Evolutionary conservation across 2,888 invertebrate species (phyloP).

Genomic region (Drosophila bunnanda): DNA sequence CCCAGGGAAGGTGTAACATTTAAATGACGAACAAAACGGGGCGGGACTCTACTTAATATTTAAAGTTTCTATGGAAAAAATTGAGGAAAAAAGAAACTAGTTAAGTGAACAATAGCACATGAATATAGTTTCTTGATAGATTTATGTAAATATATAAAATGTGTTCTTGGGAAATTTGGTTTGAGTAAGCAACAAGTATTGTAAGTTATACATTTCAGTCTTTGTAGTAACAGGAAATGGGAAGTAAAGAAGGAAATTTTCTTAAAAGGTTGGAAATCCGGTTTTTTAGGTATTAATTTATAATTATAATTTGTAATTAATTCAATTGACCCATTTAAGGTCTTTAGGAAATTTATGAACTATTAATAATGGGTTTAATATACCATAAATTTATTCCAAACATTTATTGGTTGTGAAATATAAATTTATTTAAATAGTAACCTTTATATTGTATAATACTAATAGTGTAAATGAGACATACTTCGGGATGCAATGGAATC

Average conservation of each 20-base stretch:
- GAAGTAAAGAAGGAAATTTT: background rate
- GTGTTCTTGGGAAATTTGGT: background rate
- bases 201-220: background rate
- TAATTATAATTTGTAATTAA: background rate
- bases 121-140: slow-evolving; percentile 11
- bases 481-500: too few relatives aligned
- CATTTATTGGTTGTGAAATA: background rate
- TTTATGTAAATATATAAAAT: slow-evolving; percentile 8
- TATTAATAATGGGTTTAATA: background rate
- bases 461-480: too few relatives aligned
- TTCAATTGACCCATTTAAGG: background rate
- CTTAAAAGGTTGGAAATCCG: too few relatives aligned
- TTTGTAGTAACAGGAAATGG: background rate
- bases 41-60: slow-evolving; percentile 21
- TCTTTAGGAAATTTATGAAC: background rate
- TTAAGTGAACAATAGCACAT: slow-evolving; percentile 11
- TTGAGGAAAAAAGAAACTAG: slow-evolving; percentile 14
- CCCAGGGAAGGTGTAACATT: slow-evolving; percentile 36
- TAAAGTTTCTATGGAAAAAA: slow-evolving; percentile 16
- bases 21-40: slow-evolving; percentile 27
- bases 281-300: background rate
- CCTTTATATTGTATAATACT: background rate
- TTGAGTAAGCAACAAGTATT: background rate
- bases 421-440: background rate
- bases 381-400: background rate